phyloP scores from a whole-genome alignment of 92 coral and sea anemone genomes.

The Phenganax stokvisi region DNA sequence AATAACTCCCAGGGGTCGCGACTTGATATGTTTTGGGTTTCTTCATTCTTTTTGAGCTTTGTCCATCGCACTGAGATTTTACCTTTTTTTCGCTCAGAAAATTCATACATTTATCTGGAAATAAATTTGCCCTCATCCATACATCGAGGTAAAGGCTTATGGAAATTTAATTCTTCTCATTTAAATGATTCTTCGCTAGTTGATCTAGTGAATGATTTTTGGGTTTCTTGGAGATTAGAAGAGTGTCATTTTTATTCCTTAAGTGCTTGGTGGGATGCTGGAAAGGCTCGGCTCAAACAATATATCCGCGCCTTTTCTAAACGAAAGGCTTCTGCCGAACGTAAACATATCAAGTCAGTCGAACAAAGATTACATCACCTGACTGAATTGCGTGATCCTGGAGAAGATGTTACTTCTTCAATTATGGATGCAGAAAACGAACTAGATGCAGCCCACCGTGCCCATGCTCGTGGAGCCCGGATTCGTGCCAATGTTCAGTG shows the following conservation, averaged over 20 bases:
- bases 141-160: constrained; percentile 34
- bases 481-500: constrained; percentile 34
- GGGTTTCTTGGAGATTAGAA: constrained; percentile 30
- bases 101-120: constrained; percentile 19
- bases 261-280: constrained; percentile 56
- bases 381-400: background rate
- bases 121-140: constrained; percentile 8
- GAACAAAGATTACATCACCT: background rate
- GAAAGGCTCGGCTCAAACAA: constrained; percentile 36
- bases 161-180: constrained; percentile 54
- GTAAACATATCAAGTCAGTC: background rate
- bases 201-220: background rate
- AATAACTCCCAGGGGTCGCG: constrained; percentile 39
- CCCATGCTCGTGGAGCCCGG: constrained; percentile 15
- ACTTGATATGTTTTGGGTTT: constrained; percentile 41
- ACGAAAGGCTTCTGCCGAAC: background rate
- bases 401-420: background rate
- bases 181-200: constrained; percentile 15
- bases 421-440: background rate
- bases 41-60: background rate
- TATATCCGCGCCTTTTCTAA: constrained; percentile 2
- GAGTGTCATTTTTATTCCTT: constrained; percentile 5
- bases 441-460: background rate
- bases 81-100: constrained; percentile 44
- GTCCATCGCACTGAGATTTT: background rate